Percentiles rank a stretch among this genome's conserved stretches.
Conservation (phyloP, 2,888 invertebrate species). For the Orthosia gracilis region DNA sequence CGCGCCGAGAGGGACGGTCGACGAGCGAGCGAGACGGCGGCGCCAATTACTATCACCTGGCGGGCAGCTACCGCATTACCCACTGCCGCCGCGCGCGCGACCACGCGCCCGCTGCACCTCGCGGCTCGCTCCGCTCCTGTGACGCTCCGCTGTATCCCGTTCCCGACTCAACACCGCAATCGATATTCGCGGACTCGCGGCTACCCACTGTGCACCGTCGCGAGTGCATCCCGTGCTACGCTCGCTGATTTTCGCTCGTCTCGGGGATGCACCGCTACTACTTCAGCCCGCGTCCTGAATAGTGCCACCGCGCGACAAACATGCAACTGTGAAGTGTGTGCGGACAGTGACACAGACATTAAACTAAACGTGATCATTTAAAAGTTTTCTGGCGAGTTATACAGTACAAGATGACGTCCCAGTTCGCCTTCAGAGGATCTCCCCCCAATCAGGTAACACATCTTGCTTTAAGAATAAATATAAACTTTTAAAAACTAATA, state of each 20-base stretch:
- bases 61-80: slow-evolving; percentile 93
- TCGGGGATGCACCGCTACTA: slow-evolving; percentile 73
- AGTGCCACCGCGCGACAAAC: slow-evolving; percentile 77
- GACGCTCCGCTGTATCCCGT: slow-evolving; percentile 77
- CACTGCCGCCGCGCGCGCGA: slow-evolving; percentile 91
- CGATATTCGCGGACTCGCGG: slow-evolving; percentile 77
- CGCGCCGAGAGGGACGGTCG: slow-evolving; percentile 90
- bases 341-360: slow-evolving; percentile 84
- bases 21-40: slow-evolving; percentile 89
- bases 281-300: slow-evolving; percentile 69
- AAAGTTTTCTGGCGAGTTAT: slow-evolving; percentile 77
- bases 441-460: slow-evolving; percentile 88
- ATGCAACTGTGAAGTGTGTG: slow-evolving; percentile 90
- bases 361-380: slow-evolving; percentile 79
- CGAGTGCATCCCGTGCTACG: slow-evolving; percentile 78
- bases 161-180: slow-evolving; percentile 81
- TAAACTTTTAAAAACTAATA: slow-evolving; percentile 47
- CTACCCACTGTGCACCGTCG: slow-evolving; percentile 66
- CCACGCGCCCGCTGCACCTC: slow-evolving; percentile 91
- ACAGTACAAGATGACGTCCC: slow-evolving; percentile 89
- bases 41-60: slow-evolving; percentile 92
- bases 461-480: slow-evolving; percentile 32
- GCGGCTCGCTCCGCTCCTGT: slow-evolving; percentile 83
- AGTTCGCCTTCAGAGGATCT: slow-evolving; percentile 90
- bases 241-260: slow-evolving; percentile 64